Conservation (phyloP, 2,797 vertebrate species). For the Macropodus opercularis region DNA sequence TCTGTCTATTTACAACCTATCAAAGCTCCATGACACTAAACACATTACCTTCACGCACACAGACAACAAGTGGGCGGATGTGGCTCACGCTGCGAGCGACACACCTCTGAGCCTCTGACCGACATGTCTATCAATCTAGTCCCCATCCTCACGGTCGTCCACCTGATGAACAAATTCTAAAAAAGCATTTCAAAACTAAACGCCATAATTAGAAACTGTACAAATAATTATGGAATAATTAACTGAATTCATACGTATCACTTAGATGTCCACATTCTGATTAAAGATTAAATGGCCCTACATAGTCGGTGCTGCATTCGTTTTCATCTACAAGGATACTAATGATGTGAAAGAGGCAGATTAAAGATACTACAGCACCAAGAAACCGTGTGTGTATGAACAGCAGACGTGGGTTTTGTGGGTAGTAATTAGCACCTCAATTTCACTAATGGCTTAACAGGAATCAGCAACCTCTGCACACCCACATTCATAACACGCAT, state of each 20-base stretch:
- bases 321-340: constrained; percentile 18
- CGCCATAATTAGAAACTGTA: background rate
- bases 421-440: constrained; percentile 61
- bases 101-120: background rate
- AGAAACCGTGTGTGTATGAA: constrained; percentile 1
- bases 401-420: constrained; percentile 36
- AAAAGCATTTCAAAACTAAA: background rate
- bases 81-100: background rate
- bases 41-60: constrained; percentile 30
- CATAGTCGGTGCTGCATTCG: background rate
- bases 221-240: background rate
- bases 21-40: constrained; percentile 39
- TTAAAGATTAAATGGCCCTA: background rate
- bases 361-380: constrained; percentile 13
- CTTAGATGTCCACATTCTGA: background rate
- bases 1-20: constrained; percentile 47
- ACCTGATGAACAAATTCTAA: background rate
- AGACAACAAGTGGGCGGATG: constrained; percentile 19
- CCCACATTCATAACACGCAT: background rate
- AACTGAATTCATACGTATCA: background rate
- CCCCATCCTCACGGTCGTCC: background rate
- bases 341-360: constrained; percentile 23
- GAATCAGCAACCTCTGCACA: constrained; percentile 40
- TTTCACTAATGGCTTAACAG: constrained; percentile 58
- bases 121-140: background rate